Evolutionary conservation across 2,888 invertebrate species (phyloP), one percentile per base, ranked within the genome.

Genomic region (Orthonychiurus folsomi): DNA sequence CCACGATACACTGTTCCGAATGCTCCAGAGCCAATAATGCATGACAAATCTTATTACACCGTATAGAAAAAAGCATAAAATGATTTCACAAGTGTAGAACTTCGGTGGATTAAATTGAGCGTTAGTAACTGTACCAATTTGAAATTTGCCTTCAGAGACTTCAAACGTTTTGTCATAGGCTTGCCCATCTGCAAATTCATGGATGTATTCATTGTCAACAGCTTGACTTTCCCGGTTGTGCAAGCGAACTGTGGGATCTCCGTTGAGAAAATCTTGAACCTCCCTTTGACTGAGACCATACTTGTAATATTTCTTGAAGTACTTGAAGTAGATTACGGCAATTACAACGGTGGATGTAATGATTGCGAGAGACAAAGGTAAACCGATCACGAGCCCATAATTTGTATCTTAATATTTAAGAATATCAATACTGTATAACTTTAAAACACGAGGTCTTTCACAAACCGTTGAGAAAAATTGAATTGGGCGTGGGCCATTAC

Each of bases 1-100:
- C 59, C 62, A 26, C 59, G 53, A 27, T 37, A 47, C 1, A 62
- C 62, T 24, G 47, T 28, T 1, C 62, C 62, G 27, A 59, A 62
- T 2, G 26, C 50, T 1, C 62, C 59, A 26, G 54, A 37, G 9
- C 62, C 62, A 5, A 62, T 25, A 52, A 59, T 55, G 1, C 25
- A 23, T 21, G 23, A 23, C n/a, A 23, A 47, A n/a, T 59, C 58
- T 59, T 59, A 48, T n/a, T n/a, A n/a, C n/a, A n/a, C n/a, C n/a
- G n/a, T n/a, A n/a, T n/a, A n/a, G n/a, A n/a, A n/a, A n/a, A n/a
- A n/a, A n/a, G n/a, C n/a, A n/a, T n/a, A n/a, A n/a, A n/a, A n/a
- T n/a, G n/a, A n/a, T n/a, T n/a, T n/a, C n/a, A n/a, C n/a, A n/a
- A n/a, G n/a, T n/a, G n/a, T n/a, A n/a, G n/a, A n/a, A n/a, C n/a